Evolutionary conservation across 2,888 invertebrate genomes (phyloP).

Genomic region (Pediacus dermestoides): DNA sequence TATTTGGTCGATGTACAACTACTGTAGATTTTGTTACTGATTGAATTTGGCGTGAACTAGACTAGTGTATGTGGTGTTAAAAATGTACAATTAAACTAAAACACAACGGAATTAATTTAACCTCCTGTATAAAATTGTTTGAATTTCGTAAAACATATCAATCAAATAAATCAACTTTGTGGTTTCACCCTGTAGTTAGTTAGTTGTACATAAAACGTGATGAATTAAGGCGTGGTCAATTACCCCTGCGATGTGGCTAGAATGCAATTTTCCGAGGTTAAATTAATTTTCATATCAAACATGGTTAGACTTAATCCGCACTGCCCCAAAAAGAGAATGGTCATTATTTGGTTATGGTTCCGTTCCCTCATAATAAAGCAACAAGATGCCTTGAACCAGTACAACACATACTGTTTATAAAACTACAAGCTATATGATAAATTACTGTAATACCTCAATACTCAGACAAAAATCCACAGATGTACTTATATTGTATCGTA

Average conservation of each 20-base stretch:
- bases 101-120: neutral
- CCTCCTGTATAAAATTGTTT: constrained; percentile 4
- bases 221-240: no score
- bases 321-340: constrained; percentile 35
- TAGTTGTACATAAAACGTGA: no score
- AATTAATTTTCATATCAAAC: constrained; percentile 24
- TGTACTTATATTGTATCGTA: constrained; percentile 53
- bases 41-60: constrained; percentile 46
- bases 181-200: no score
- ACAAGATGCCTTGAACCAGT: constrained; percentile 53
- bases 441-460: constrained; percentile 50
- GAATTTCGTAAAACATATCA: neutral
- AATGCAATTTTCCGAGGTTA: constrained; percentile 30
- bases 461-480: constrained; percentile 50
- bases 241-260: no score
- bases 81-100: constrained; percentile 8
- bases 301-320: constrained; percentile 36
- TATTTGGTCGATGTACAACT: constrained; percentile 44
- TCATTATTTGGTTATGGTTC: constrained; percentile 34
- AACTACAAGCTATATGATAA: constrained; percentile 43
- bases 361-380: constrained; percentile 39
- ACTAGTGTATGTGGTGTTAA: constrained; percentile 43
- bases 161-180: no score
- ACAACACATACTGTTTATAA: constrained; percentile 48
- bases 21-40: constrained; percentile 48